phyloP scores from a whole-genome alignment of 2,888 invertebrate genomes.

The Dilophus febrilis region DNA sequence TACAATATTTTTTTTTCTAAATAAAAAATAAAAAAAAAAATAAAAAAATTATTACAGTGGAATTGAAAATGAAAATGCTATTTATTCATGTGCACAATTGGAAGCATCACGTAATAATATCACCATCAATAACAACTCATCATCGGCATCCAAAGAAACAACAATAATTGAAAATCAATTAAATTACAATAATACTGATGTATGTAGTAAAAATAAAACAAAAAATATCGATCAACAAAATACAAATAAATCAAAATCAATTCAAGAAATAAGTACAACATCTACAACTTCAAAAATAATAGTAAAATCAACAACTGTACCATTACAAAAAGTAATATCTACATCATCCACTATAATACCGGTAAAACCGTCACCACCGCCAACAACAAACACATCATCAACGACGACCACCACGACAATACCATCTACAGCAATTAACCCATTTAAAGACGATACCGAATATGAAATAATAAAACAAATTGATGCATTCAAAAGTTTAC shows the following conservation, averaged over 20 bases:
- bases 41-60: conserved; percentile 22
- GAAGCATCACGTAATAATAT: conserved; percentile 22
- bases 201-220: conserved; percentile 1
- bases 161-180: too few relatives aligned
- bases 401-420: conserved; percentile 6
- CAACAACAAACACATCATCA: conserved; percentile 6
- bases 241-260: too few relatives aligned
- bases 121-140: conserved; percentile 2
- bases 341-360: too few relatives aligned
- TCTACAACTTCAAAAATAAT: conserved; percentile 5
- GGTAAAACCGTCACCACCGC: conserved; percentile 9
- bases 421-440: neutral
- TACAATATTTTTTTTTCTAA: too few relatives aligned
- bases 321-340: conserved; percentile 6
- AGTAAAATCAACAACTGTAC: conserved; percentile 3
- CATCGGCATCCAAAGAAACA: conserved; percentile 3
- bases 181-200: too few relatives aligned
- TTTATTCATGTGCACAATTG: conserved; percentile 30
- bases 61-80: conserved; percentile 31
- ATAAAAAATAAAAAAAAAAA: neutral
- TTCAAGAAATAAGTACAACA: conserved; percentile 8
- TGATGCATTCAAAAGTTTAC: neutral
- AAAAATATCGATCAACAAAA: neutral
- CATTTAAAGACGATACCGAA: neutral
- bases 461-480: neutral